phyloP scores from a whole-genome alignment of 2,888 invertebrate species.

The Platycheirus rosarum region DNA sequence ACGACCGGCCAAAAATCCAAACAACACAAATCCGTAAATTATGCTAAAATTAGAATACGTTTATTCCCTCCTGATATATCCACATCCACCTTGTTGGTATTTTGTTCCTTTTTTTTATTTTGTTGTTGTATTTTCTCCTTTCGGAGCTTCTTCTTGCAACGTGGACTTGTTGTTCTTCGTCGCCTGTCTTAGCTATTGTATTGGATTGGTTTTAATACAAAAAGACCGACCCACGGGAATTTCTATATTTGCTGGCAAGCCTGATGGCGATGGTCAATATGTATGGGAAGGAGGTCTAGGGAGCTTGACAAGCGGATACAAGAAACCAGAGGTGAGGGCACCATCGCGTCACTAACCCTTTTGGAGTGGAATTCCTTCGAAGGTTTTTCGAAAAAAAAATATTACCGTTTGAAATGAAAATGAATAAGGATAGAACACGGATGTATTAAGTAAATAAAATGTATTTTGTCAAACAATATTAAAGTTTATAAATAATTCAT shows the following conservation, averaged over 20 bases:
- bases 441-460: too few relatives aligned
- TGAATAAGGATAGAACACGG: conserved; percentile 2
- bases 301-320: background rate
- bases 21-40: conserved; percentile 71
- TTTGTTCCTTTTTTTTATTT: conserved; percentile 36
- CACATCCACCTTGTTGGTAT: conserved; percentile 42
- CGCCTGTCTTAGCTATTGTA: conserved; percentile 54
- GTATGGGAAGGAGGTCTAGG: background rate
- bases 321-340: conserved; percentile 11
- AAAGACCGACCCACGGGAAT: conserved; percentile 58
- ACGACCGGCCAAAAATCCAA: conserved; percentile 59
- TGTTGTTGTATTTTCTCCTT: conserved; percentile 2
- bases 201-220: conserved; percentile 49
- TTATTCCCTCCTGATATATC: conserved; percentile 54
- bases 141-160: conserved; percentile 7
- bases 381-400: conserved; percentile 4
- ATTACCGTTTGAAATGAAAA: conserved; percentile 17
- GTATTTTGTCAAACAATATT: background rate
- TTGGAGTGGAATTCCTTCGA: conserved; percentile 25
- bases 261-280: conserved; percentile 17
- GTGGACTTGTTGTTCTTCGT: conserved; percentile 34
- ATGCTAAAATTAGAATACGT: conserved; percentile 73
- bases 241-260: conserved; percentile 58
- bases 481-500: too few relatives aligned
- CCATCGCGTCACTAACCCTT: conserved; percentile 5